phyloP scores from a whole-genome alignment of 2,888 invertebrate genomes.

The Cerceris ruficornis region DNA sequence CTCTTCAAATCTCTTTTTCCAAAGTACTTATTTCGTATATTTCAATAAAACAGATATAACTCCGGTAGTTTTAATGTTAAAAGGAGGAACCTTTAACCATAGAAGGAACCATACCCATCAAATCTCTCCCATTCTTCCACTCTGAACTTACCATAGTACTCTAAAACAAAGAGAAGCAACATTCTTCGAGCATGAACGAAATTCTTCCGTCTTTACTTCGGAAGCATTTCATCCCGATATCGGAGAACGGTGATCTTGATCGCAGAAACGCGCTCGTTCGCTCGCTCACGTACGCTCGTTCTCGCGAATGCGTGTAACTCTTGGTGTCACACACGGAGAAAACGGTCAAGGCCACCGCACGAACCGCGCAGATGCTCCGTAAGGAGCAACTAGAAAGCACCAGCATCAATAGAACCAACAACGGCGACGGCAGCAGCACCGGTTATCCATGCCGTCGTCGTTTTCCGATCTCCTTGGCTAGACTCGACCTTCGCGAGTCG shows the following conservation, averaged over 20 bases:
- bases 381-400: conserved; percentile 52
- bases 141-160: too few relatives aligned
- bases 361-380: conserved; percentile 46
- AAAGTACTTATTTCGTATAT: too few relatives aligned
- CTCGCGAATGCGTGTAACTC: conserved; percentile 45
- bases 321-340: conserved; percentile 60
- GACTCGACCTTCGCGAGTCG: conserved; percentile 48
- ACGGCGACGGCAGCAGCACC: conserved; percentile 2
- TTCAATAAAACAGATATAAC: too few relatives aligned
- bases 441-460: conserved; percentile 6
- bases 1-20: too few relatives aligned
- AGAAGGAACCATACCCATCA: too few relatives aligned
- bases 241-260: conserved; percentile 47
- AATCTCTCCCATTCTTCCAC: too few relatives aligned
- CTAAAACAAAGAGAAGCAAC: too few relatives aligned
- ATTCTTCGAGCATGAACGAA: too few relatives aligned
- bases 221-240: conserved; percentile 1
- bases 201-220: conserved; percentile 6
- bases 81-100: too few relatives aligned
- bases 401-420: too few relatives aligned
- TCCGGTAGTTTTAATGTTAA: too few relatives aligned
- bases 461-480: conserved; percentile 53
- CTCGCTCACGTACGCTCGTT: conserved; percentile 13
- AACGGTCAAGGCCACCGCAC: conserved; percentile 72
- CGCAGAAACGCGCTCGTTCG: conserved; percentile 24